Evolutionary conservation across 2,888 invertebrate species (phyloP).

Genomic region (Nymphalis urticae): DNA sequence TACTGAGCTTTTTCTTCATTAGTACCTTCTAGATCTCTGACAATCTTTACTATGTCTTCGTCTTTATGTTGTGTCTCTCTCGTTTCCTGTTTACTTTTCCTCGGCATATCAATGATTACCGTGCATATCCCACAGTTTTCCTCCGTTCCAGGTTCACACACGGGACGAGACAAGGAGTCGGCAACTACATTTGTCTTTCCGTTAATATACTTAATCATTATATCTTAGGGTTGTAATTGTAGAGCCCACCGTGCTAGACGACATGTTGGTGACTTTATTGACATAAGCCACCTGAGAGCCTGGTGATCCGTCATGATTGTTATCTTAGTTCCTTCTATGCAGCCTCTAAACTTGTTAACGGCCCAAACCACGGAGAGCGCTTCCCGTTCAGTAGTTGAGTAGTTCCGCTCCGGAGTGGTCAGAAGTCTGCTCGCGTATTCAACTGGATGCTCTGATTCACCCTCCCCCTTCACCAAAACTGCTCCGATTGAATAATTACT

Average conservation of each 20-base stretch:
- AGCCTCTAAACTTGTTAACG: conserved; percentile 9
- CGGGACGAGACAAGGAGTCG: conserved; percentile 2
- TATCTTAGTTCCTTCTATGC: conserved; percentile 4
- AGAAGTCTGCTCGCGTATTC: conserved; percentile 4
- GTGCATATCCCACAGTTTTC: conserved; percentile 11
- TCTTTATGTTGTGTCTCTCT: conserved; percentile 11
- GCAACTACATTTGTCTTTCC: conserved; percentile 7
- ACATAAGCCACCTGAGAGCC: conserved; percentile 6
- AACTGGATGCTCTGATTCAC: not conserved
- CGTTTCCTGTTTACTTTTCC: not conserved
- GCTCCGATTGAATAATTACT: conserved; percentile 4
- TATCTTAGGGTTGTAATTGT: not conserved
- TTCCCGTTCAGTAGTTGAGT: conserved; percentile 10
- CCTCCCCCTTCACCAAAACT: conserved; percentile 5
- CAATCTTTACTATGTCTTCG: conserved; percentile 6
- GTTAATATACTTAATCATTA: conserved; percentile 1
- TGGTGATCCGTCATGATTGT: conserved; percentile 6
- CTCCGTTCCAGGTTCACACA: not conserved
- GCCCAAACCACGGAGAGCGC: no score
- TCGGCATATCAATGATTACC: conserved; percentile 6
- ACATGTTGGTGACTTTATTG: conserved; percentile 3
- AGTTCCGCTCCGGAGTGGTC: not conserved
- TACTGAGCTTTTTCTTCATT: conserved; percentile 17
- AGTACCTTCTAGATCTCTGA: conserved; percentile 39
- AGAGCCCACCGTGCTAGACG: conserved; percentile 16